A percentile compares a stretch with the other conserved stretches of the same genome.
Evolutionary conservation across 2,113 vertebrate species (phyloP).

Genomic region (Axis porcinus): DNA sequence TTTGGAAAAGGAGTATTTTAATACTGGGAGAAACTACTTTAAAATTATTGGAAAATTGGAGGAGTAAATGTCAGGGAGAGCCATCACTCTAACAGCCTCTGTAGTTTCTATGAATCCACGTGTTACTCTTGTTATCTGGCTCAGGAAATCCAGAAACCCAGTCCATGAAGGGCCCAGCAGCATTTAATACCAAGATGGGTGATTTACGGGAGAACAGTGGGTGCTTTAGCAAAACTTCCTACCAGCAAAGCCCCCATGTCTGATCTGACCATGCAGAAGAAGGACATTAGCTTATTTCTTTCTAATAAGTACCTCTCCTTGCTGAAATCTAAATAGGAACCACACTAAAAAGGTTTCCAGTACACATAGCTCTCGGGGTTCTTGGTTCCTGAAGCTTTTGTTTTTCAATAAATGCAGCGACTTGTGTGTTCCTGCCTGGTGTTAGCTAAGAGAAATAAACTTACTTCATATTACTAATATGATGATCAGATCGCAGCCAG

Average conservation of each 20-base stretch:
- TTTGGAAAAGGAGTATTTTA: not conserved
- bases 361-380: not conserved
- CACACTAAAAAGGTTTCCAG: not conserved
- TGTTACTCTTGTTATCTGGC: not conserved
- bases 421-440: not conserved
- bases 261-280: not conserved
- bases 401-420: not conserved
- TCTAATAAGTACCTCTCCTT: not conserved
- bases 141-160: not conserved
- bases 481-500: not conserved
- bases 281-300: not conserved
- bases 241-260: not conserved
- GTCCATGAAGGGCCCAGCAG: not conserved
- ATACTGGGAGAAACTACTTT: not conserved
- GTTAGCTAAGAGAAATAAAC: not conserved
- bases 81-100: not conserved
- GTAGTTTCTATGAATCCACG: not conserved
- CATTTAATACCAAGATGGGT: not conserved
- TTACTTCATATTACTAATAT: not conserved
- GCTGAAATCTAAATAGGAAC: not conserved
- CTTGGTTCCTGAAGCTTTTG: not conserved
- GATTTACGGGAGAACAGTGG: not conserved
- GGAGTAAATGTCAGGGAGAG: not conserved
- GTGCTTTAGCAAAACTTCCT: not conserved
- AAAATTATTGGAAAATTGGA: not conserved